Percentiles rank a stretch among this genome's conserved stretches.
Evolutionary conservation across 2,113 vertebrate genomes (phyloP).

Genomic region (Acinonyx jubatus): DNA sequence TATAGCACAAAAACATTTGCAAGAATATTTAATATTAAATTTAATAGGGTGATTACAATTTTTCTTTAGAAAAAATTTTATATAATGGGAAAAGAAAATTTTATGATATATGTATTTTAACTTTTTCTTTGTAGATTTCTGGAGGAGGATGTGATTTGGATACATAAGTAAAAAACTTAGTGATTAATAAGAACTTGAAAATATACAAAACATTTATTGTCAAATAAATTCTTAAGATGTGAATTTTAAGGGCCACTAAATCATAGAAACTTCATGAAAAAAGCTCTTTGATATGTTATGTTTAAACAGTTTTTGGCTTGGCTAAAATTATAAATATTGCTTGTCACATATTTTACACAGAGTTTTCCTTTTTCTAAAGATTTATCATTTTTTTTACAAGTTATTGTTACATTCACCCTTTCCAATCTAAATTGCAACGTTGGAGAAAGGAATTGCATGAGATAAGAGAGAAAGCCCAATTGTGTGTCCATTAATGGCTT

Average conservation of each 20-base stretch:
- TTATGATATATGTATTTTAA: not conserved
- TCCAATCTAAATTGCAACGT: not conserved
- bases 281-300: not conserved
- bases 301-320: not conserved
- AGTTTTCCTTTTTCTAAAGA: not conserved
- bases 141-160: not conserved
- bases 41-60: not conserved
- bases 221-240: not conserved
- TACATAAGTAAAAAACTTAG: not conserved
- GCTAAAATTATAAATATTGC: not conserved
- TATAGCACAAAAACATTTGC: not conserved
- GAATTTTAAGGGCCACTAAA: not conserved
- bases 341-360: not conserved
- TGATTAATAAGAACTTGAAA: not conserved
- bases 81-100: not conserved
- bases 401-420: not conserved
- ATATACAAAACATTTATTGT: not conserved
- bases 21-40: not conserved
- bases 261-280: not conserved
- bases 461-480: not conserved
- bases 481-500: not conserved
- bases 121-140: not conserved
- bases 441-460: not conserved
- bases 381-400: conserved; percentile 13
- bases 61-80: not conserved